phyloP scores from a whole-genome alignment of 2,888 invertebrate genomes.

The Apodemia duryi region DNA sequence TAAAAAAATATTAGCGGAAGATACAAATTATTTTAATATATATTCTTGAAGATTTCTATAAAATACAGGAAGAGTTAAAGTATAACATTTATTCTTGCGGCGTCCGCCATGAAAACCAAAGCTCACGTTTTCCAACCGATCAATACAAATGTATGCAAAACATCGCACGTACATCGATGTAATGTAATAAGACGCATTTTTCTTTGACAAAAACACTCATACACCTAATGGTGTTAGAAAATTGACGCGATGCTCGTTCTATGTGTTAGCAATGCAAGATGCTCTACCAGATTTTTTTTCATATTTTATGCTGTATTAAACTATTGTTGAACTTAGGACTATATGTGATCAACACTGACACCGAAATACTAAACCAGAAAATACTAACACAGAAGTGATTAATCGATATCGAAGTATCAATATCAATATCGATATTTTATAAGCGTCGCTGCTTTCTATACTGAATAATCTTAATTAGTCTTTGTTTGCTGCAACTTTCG shows the following conservation, averaged over 20 bases:
- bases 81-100: slow-evolving; percentile 24
- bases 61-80: slow-evolving; percentile 23
- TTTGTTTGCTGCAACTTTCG: too few relatives aligned
- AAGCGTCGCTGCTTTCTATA: too few relatives aligned
- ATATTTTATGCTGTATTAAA: too few relatives aligned
- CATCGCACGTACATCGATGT: slow-evolving; percentile 39
- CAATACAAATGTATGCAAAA: slow-evolving; percentile 46
- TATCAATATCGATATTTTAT: too few relatives aligned
- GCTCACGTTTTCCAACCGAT: slow-evolving; percentile 37
- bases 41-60: background rate
- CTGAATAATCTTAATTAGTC: too few relatives aligned
- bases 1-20: background rate
- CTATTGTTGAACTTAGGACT: too few relatives aligned
- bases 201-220: slow-evolving; percentile 63
- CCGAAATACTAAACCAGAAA: too few relatives aligned
- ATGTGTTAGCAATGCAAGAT: slow-evolving; percentile 27
- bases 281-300: slow-evolving; percentile 40
- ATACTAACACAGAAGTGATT: too few relatives aligned
- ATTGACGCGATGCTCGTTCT: slow-evolving; percentile 51
- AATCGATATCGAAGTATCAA: too few relatives aligned
- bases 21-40: background rate
- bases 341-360: too few relatives aligned
- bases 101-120: slow-evolving; percentile 35
- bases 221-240: slow-evolving; percentile 61
- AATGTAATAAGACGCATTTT: slow-evolving; percentile 75